These are phyloP conservation scores for Procambarus clarkii DNA, from an alignment of 1,140 invertebrate species.

Conservation along the genomic window DNA sequence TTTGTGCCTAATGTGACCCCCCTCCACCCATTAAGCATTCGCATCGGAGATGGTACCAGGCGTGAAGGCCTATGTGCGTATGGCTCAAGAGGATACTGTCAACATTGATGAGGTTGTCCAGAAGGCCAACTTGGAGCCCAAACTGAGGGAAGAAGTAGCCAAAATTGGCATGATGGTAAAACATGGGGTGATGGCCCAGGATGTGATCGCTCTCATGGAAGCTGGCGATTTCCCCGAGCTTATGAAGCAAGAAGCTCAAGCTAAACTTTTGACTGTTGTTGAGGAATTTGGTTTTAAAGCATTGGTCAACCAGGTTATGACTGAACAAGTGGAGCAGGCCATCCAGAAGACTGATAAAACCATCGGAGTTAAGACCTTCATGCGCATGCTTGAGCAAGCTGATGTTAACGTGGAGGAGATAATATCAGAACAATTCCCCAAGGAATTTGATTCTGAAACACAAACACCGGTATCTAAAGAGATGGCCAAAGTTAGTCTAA, in stretches of 20 bases:
- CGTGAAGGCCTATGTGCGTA: conserved; percentile 77
- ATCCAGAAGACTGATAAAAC: conserved; percentile 53
- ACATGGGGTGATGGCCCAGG: conserved; percentile 70
- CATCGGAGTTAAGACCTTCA: conserved; percentile 54
- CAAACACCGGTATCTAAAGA: conserved; percentile 37
- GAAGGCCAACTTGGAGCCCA: conserved; percentile 88
- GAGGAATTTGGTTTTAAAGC: conserved; percentile 60
- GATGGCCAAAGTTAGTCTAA: conserved; percentile 63
- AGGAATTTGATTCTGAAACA: conserved; percentile 33
- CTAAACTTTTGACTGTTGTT: conserved; percentile 72
- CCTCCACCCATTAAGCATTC: conserved; percentile 62
- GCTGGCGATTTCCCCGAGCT: conserved; percentile 71
- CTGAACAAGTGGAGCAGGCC: conserved; percentile 54
- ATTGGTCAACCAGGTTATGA: conserved; percentile 46
- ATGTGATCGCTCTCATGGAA: conserved; percentile 68
- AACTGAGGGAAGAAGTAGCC: conserved; percentile 79
- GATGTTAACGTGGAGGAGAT: conserved; percentile 58
- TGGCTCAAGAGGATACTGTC: conserved; percentile 87
- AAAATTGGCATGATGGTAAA: conserved; percentile 72
- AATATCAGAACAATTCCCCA: conserved; percentile 54
- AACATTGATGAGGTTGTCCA: conserved; percentile 89
- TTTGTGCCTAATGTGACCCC: conserved; percentile 32
- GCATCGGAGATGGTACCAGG: conserved; percentile 72
- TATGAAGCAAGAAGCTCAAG: conserved; percentile 71
- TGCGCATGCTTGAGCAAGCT: conserved; percentile 59